Evolutionary conservation across 2,888 invertebrate genomes (phyloP), one percentile per base, ranked within the genome.

Genomic region (Lasioglossum figueresi): DNA sequence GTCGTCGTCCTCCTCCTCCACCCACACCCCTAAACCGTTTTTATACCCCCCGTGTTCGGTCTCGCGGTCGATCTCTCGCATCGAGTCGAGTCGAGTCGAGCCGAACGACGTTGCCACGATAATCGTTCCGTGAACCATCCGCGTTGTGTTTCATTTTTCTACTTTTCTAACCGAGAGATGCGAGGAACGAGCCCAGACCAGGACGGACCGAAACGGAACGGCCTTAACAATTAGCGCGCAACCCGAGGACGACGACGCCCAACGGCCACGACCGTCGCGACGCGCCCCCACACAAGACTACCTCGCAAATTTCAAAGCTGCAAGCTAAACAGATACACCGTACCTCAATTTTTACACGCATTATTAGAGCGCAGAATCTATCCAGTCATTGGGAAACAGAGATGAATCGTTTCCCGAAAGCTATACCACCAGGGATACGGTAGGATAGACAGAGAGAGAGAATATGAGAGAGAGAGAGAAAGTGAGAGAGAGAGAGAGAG

Each of bases 291-390:
- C 83, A 82, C 85, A 89, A 92, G 92, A 93, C 94, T 94, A 94
- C 94, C 94, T 94, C 94, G 93, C 92, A 92, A 92, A 92, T 92
- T 92, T 91, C 82, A 76, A 79, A 86, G 79, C 66, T 88, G 82
- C 86, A 83, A 83, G 82, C 23, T 37, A 68, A 37, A 68, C 88
- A 84, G 78, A 83, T 80, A 78, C 82, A 88, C 91, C 91, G 91
- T 92, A 93, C 92, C 91, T 92, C 91, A 91, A 79, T 80, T 70
- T 68, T 70, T 79, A 83, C 88, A 88, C 80, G 84, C 76, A 81
- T 31, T 83, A 83, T 83, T 79, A 66, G 87, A 80, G 83, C 83
- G 84, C 88, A 78, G 88, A 89, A 84, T 87, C 80, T 82, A 84
- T 27, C 79, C 79, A 59, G 52, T 70, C 63, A 84, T 77, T 80